These are phyloP conservation scores for Euleptes europaea DNA, from an alignment of 2,113 vertebrate genomes.

Conservation along the genomic window DNA sequence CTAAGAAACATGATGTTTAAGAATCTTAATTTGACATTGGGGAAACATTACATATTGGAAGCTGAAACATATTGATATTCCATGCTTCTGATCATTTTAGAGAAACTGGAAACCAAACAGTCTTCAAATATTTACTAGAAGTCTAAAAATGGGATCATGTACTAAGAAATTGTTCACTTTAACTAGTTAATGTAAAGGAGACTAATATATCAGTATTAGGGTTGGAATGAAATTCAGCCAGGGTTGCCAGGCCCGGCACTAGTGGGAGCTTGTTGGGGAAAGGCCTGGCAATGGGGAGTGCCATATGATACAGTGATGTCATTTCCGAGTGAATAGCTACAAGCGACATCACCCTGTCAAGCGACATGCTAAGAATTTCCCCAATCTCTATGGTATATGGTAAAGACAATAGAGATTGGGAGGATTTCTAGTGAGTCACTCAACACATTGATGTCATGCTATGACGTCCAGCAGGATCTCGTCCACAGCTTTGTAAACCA, in stretches of 20 bases:
- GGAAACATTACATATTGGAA: constrained; percentile 45
- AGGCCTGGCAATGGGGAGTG: too few relatives aligned
- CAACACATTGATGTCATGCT: not conserved
- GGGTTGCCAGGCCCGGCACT: too few relatives aligned
- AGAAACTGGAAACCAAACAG: constrained; percentile 8
- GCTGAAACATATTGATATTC: constrained; percentile 43
- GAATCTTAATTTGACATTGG: constrained; percentile 63
- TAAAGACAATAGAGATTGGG: too few relatives aligned
- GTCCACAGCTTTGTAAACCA: not conserved
- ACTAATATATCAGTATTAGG: not conserved
- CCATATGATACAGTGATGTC: too few relatives aligned
- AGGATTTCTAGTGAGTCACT: too few relatives aligned
- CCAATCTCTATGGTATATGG: too few relatives aligned
- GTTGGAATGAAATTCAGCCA: not conserved
- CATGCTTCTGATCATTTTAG: constrained; percentile 6
- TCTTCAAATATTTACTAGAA: constrained; percentile 31
- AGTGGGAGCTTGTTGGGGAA: too few relatives aligned
- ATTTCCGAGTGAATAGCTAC: too few relatives aligned
- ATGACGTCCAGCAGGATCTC: not conserved
- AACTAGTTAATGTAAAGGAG: not conserved
- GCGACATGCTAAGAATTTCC: too few relatives aligned
- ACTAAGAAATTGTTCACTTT: constrained; percentile 24
- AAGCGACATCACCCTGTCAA: too few relatives aligned
- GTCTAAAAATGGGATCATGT: not conserved
- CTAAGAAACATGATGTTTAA: constrained; percentile 81